These are phyloP conservation scores for Macrocentrus cingulum DNA, from an alignment of 1,140 invertebrate species.

Conservation along the genomic window DNA sequence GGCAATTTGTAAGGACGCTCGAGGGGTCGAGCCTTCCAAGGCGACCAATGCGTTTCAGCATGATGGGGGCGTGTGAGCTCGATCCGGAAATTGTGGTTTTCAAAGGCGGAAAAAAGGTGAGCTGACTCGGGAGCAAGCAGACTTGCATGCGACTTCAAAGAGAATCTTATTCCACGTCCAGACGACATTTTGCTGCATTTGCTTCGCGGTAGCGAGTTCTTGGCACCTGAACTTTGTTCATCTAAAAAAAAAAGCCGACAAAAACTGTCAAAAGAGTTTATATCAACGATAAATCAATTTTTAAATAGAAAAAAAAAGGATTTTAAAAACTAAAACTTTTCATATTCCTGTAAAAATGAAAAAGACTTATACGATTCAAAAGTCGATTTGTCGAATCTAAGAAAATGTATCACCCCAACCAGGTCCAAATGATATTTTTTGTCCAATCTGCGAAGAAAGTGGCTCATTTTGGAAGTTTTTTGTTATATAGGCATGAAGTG, in stretches of 20 bases:
- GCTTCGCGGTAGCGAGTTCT: conserved; percentile 12
- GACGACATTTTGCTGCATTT: conserved; percentile 16
- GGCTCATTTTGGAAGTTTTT: too few species aligned
- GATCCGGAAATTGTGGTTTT: conserved; percentile 25
- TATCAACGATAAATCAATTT: too few species aligned
- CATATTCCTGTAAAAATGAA: too few species aligned
- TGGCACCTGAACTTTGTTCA: conserved; percentile 14
- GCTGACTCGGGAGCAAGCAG: conserved; percentile 5
- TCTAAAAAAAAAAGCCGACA: not conserved
- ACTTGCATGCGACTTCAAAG: conserved; percentile 21
- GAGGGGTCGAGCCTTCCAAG: not conserved
- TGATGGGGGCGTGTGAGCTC: not conserved
- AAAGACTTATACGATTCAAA: too few species aligned
- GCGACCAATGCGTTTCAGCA: conserved; percentile 1
- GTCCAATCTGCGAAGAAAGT: too few species aligned
- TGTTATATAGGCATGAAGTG: too few species aligned
- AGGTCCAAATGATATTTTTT: too few species aligned
- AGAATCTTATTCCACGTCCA: conserved; percentile 23
- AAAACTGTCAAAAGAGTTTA: not conserved
- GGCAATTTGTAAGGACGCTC: conserved; percentile 8
- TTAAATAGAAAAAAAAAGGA: too few species aligned
- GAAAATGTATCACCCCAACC: too few species aligned
- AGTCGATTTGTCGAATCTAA: too few species aligned
- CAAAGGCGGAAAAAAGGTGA: conserved; percentile 16
- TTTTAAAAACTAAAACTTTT: too few species aligned